Evolutionary conservation across 2,113 vertebrate genomes (phyloP).

Genomic region (Helogale parvula): DNA sequence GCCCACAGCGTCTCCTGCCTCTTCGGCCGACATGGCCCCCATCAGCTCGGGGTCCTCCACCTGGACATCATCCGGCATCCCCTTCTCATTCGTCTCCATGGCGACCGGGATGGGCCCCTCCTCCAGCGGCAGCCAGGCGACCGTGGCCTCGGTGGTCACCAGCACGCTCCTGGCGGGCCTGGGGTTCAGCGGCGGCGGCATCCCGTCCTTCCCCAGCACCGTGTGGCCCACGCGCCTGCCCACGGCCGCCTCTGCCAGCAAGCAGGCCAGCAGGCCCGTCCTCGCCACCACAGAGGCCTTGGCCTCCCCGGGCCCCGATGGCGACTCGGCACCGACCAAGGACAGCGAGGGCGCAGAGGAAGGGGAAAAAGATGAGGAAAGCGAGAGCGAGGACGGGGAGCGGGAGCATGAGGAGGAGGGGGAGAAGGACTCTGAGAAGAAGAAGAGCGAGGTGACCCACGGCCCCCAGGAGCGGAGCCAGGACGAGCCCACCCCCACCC

Average conservation of each 20-base stretch:
- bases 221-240: constrained; percentile 93
- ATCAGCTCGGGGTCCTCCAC: constrained; percentile 98
- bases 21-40: constrained; percentile 98
- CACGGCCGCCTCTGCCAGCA: constrained; percentile 76
- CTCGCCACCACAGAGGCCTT: constrained; percentile 86
- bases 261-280: constrained; percentile 81
- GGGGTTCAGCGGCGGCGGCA: constrained; percentile 94
- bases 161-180: constrained; percentile 96
- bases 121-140: constrained; percentile 96
- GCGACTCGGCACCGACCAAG: constrained; percentile 81
- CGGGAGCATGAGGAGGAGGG: constrained; percentile 90
- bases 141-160: constrained; percentile 95
- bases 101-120: constrained; percentile 97
- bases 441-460: constrained; percentile 80
- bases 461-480: constrained; percentile 43
- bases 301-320: constrained; percentile 83
- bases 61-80: constrained; percentile 97
- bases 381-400: constrained; percentile 87
- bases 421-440: constrained; percentile 88
- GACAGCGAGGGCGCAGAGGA: constrained; percentile 85
- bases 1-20: constrained; percentile 96
- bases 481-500: constrained; percentile 49
- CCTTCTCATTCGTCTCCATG: constrained; percentile 98
- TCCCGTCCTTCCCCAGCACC: constrained; percentile 96
- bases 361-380: constrained; percentile 88